A percentile compares a stretch with the other conserved stretches of the same genome.
These are phyloP conservation scores for Sinocyclocheilus maitianheensis DNA, from an alignment of 2,113 vertebrate genomes.

Conservation along the genomic window DNA sequence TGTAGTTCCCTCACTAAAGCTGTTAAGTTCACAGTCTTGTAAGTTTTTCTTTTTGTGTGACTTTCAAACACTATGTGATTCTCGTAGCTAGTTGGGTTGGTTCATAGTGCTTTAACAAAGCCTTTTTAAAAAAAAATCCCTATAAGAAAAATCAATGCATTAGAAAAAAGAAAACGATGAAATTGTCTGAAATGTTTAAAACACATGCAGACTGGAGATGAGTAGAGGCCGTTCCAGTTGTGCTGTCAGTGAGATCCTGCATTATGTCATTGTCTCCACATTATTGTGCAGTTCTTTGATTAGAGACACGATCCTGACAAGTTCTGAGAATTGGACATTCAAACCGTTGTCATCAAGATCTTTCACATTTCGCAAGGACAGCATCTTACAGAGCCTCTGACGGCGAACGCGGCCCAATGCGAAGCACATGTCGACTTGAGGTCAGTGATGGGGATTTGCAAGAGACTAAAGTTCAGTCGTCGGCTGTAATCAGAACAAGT, in stretches of 20 bases:
- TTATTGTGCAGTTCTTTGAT: background rate
- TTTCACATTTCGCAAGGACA: background rate
- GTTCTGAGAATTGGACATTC: background rate
- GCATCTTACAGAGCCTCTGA: background rate
- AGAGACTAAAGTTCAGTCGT: slow-evolving; percentile 24
- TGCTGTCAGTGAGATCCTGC: background rate
- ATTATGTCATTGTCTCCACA: slow-evolving; percentile 1
- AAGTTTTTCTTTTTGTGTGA: too few relatives aligned
- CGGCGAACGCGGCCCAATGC: background rate
- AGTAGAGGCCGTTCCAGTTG: background rate
- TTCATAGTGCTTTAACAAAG: too few relatives aligned
- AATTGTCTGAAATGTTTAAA: background rate
- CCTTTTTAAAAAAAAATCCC: too few relatives aligned
- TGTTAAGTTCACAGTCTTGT: too few relatives aligned
- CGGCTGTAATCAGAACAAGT: slow-evolving; percentile 73
- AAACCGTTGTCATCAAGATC: background rate
- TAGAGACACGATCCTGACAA: background rate
- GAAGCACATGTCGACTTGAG: slow-evolving; percentile 47
- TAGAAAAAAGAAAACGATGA: too few relatives aligned
- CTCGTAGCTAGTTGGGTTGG: too few relatives aligned
- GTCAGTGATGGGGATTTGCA: background rate
- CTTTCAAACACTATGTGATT: too few relatives aligned
- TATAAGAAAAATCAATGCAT: too few relatives aligned
- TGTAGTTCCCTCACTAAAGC: too few relatives aligned
- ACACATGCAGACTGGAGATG: background rate